phyloP scores from a whole-genome alignment of 1,140 invertebrate species.

The Nasonia vitripennis region DNA sequence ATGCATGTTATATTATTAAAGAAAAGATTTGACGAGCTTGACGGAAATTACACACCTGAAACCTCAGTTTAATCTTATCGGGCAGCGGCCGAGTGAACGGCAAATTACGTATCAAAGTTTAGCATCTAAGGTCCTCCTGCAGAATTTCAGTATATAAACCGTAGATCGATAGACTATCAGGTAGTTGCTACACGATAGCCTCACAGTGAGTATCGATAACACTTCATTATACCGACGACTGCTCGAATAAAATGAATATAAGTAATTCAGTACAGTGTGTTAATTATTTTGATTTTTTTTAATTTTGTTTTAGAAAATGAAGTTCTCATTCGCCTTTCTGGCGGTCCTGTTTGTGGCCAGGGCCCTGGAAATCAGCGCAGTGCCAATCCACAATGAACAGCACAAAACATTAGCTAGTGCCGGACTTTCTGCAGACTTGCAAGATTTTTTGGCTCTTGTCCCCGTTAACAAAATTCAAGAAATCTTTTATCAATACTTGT shows the following conservation, averaged over 20 bases:
- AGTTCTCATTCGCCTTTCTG: constrained; percentile 36
- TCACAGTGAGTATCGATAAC: constrained; percentile 53
- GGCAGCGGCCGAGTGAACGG: constrained; percentile 4
- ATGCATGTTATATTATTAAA: neutral
- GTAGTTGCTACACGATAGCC: constrained; percentile 44
- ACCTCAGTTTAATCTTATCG: constrained; percentile 53
- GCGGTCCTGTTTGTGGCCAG: constrained; percentile 42
- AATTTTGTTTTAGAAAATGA: constrained; percentile 51
- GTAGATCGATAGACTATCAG: constrained; percentile 31
- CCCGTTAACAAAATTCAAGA: constrained; percentile 47
- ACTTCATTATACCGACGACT: neutral
- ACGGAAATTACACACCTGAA: neutral
- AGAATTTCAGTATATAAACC: constrained; percentile 50
- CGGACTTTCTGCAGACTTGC: constrained; percentile 48
- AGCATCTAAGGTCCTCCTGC: constrained; percentile 19
- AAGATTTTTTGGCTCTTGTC: constrained; percentile 55
- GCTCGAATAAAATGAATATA: neutral
- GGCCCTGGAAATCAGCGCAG: constrained; percentile 6
- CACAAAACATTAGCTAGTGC: neutral
- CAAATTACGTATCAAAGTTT: constrained; percentile 42
- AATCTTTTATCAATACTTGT: constrained; percentile 54
- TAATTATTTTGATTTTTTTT: constrained; percentile 19
- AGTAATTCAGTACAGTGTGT: neutral
- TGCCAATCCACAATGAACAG: neutral
- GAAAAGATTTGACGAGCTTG: neutral